Base-by-base conservation (phyloP, 2,113 vertebrate genomes). In the Antigone vipio region DNA sequence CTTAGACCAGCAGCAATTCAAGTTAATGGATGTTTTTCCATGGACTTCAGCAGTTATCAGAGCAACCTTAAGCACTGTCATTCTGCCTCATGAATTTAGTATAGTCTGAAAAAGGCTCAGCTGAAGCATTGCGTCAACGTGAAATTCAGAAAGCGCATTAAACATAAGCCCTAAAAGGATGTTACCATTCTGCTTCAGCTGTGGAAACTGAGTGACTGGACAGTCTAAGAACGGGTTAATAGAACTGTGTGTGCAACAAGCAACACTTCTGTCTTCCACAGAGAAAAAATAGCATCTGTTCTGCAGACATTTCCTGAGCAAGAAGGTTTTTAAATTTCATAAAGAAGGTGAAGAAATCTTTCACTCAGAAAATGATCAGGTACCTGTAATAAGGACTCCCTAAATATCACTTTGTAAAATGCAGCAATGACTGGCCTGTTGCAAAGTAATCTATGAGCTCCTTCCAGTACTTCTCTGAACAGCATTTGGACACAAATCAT, bases 291-390 rank as follows among this genome's bases (percentile, higher is more conserved):
- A 87, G 22, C 44, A 85, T 47, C 71, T 55, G 27, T 38, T 69
- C 71, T 83, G 24, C 69, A 89, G 80, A 10, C 21, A n/a, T 38
- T 80, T 59, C 69, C 50, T 35, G 20, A 63, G 59, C 26, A 72
- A 93, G 53, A 59, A 42, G 67, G 26, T 17, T n/a, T 92, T 93
- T 40, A 83, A 64, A 91, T 56, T 58, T 56, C 59, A 64, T 75
- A 47, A 88, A 97, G 63, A 27, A 85, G 67, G 30, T 77, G 19
- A 73, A 91, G 64, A 93, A 85, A 74, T 86, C 52, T 85, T 92
- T 76, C 81, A 81, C 71, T 94, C 63, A 89, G 80, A 93, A 94
- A 82, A 91, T 19, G 78, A 69, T 56, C 44, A 47, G 29, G 56
- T 63, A 63, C 6, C 6, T 56, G 19, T 56, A 80, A 35, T 44